Conservation (phyloP, 2,888 invertebrate species). For the Meandrusa payeni region DNA sequence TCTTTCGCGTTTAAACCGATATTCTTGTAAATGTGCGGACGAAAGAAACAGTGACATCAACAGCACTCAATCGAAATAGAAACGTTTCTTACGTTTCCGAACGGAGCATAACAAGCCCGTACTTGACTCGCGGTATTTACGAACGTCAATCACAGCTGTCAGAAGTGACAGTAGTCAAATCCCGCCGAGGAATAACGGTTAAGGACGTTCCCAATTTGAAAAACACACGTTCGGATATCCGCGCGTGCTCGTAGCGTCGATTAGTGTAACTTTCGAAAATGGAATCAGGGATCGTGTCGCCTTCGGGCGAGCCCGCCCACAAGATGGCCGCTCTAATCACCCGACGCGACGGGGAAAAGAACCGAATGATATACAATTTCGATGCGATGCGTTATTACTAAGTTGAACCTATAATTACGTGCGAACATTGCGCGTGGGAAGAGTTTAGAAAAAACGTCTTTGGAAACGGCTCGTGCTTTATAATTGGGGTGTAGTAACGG, state of each 20-base stretch:
- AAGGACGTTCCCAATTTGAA: constrained; percentile 74
- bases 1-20: constrained; percentile 28
- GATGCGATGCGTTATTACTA: constrained; percentile 78
- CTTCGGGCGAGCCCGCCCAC: constrained; percentile 75
- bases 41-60: constrained; percentile 44
- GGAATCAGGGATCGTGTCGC: constrained; percentile 77
- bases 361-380: constrained; percentile 79
- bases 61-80: constrained; percentile 57
- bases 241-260: constrained; percentile 77
- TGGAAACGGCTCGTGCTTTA: constrained; percentile 65
- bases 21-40: constrained; percentile 25
- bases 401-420: constrained; percentile 74
- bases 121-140: constrained; percentile 72
- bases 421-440: constrained; percentile 75
- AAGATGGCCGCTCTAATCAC: constrained; percentile 79
- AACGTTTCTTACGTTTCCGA: constrained; percentile 55
- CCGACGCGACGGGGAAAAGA: constrained; percentile 67
- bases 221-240: constrained; percentile 73
- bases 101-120: constrained; percentile 61
- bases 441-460: constrained; percentile 74
- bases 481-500: constrained; percentile 58
- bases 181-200: constrained; percentile 69
- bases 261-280: constrained; percentile 79
- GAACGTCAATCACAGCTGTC: constrained; percentile 77
- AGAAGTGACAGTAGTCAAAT: constrained; percentile 77